These are phyloP conservation scores for Panulirus ornatus DNA, from an alignment of 1,140 invertebrate species.

Conservation along the genomic window DNA sequence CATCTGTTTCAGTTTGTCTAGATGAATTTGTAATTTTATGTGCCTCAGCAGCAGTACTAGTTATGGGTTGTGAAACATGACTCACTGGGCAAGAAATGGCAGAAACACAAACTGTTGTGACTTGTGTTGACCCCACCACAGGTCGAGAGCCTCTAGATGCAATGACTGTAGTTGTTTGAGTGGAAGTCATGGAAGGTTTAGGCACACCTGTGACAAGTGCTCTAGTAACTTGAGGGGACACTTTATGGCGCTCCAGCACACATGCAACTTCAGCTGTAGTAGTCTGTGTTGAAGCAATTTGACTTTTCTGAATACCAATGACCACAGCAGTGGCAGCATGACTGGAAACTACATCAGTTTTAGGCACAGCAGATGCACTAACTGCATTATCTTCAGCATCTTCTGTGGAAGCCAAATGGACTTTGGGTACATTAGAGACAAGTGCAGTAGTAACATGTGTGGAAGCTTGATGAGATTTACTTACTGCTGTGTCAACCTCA, in stretches of 20 bases:
- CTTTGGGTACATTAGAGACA: background rate
- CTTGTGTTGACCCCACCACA: slow-evolving; percentile 13
- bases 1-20: slow-evolving; percentile 4
- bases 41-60: background rate
- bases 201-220: slow-evolving; percentile 53
- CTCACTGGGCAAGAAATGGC: slow-evolving; percentile 15
- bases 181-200: slow-evolving; percentile 21
- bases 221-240: slow-evolving; percentile 22
- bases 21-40: slow-evolving; percentile 4
- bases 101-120: slow-evolving; percentile 1
- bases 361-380: slow-evolving; percentile 5
- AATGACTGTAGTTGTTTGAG: slow-evolving; percentile 51
- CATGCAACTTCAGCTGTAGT: slow-evolving; percentile 9
- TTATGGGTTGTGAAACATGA: slow-evolving; percentile 18
- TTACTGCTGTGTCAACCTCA: slow-evolving; percentile 12
- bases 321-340: slow-evolving; percentile 22
- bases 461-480: slow-evolving; percentile 9
- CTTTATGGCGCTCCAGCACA: slow-evolving; percentile 28
- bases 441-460: slow-evolving; percentile 5
- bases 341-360: slow-evolving; percentile 25
- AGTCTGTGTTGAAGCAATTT: slow-evolving; percentile 10
- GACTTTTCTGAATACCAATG: slow-evolving; percentile 33
- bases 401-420: background rate
- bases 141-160: slow-evolving; percentile 36
- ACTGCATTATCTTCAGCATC: background rate